A percentile compares a stretch with the other conserved stretches of the same genome.
phyloP scores from a whole-genome alignment of 2,113 vertebrate species.

The Pantherophis guttatus region DNA sequence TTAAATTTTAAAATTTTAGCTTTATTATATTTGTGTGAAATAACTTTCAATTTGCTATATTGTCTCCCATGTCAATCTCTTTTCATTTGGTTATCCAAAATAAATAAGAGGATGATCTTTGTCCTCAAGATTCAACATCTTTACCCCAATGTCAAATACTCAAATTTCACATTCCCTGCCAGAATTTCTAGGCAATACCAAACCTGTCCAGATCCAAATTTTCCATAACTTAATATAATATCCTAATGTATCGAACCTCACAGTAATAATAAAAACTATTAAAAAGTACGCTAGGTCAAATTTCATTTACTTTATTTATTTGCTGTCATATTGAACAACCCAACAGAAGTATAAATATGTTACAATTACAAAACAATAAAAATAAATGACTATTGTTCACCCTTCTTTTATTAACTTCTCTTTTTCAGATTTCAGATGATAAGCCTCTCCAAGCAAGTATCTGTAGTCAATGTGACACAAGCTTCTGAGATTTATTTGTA shows the following conservation, averaged over 20 bases:
- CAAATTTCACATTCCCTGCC: neutral
- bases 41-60: neutral
- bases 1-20: neutral
- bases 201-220: neutral
- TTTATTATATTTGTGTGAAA: constrained; percentile 4
- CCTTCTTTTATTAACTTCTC: no score
- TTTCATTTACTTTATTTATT: neutral
- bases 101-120: neutral
- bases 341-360: no score
- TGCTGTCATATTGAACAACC: neutral
- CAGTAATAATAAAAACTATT: neutral
- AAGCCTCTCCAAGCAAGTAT: no score
- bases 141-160: neutral
- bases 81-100: neutral
- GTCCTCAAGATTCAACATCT: neutral
- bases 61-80: neutral
- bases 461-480: no score
- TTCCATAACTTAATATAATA: neutral
- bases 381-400: no score
- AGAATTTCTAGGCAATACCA: neutral
- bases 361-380: no score
- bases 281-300: neutral
- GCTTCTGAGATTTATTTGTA: no score
- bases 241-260: neutral
- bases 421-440: no score